Conservation (phyloP, 2,113 vertebrate genomes). For the Coregonus clupeaformis region DNA sequence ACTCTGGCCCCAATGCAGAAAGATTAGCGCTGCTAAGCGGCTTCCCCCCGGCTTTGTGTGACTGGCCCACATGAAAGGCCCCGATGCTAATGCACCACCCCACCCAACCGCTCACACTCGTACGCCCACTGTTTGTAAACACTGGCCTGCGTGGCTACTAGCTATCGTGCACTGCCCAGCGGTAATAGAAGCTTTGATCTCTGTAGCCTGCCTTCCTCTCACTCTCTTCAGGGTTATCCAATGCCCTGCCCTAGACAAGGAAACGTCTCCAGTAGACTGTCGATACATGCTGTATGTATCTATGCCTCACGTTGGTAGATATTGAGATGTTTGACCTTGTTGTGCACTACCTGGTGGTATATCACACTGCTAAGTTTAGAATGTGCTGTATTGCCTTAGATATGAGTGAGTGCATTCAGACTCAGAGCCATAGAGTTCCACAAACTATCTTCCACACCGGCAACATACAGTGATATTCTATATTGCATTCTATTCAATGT, state of each 20-base stretch:
- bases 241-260: not conserved
- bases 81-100: not conserved
- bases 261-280: not conserved
- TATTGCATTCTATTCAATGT: too few species aligned
- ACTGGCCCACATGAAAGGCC: not conserved
- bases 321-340: too few species aligned
- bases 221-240: not conserved
- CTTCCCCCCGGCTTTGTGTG: conserved; percentile 23
- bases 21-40: conserved; percentile 62
- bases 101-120: not conserved
- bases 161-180: too few species aligned
- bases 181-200: not conserved
- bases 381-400: too few species aligned
- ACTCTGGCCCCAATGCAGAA: conserved; percentile 23
- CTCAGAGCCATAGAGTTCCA: too few species aligned
- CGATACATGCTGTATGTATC: too few species aligned
- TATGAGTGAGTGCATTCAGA: too few species aligned
- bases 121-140: not conserved
- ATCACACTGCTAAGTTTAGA: too few species aligned
- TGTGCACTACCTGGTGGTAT: too few species aligned
- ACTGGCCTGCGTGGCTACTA: not conserved
- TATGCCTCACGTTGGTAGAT: too few species aligned
- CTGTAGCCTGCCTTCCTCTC: not conserved
- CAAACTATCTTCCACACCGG: too few species aligned
- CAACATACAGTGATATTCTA: too few species aligned